A percentile compares a stretch with the other conserved stretches of the same genome.
These are phyloP conservation scores for Nemotelus pantherinus DNA, from an alignment of 2,888 invertebrate species.

Conservation along the genomic window DNA sequence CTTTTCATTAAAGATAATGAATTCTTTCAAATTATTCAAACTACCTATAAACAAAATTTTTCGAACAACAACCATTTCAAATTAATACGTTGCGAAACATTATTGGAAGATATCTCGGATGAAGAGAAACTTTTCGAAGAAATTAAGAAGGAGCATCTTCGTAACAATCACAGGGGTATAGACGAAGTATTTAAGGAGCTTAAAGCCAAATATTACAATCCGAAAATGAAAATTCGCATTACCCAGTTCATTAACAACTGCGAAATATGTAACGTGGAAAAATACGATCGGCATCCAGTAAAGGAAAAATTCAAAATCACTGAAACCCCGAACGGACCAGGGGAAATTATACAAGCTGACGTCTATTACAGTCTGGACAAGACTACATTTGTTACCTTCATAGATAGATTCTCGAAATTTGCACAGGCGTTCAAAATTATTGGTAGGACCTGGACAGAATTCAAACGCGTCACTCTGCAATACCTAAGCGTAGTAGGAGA, in stretches of 20 bases:
- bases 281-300: conserved; percentile 8
- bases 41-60: not conserved
- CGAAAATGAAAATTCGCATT: not conserved
- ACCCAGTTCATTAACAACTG: conserved; percentile 18
- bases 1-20: not conserved
- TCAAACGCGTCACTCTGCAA: too few relatives aligned
- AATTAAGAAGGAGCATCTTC: conserved; percentile 10
- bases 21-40: not conserved
- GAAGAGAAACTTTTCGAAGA: not conserved
- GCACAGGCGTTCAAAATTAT: too few relatives aligned
- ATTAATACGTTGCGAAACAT: too few relatives aligned
- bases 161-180: conserved; percentile 13
- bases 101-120: too few relatives aligned
- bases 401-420: conserved; percentile 38
- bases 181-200: not conserved
- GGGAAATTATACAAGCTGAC: conserved; percentile 3
- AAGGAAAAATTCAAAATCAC: not conserved
- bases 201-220: conserved; percentile 2
- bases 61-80: too few relatives aligned
- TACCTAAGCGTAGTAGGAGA: too few relatives aligned
- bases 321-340: conserved; percentile 15
- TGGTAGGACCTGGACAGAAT: too few relatives aligned
- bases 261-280: not conserved
- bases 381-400: conserved; percentile 43
- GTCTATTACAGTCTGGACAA: not conserved